A percentile compares a stretch with the other conserved stretches of the same genome.
These are phyloP conservation scores for Antechinus stuartii DNA, from an alignment of 2,113 vertebrate genomes.

Conservation along the genomic window DNA sequence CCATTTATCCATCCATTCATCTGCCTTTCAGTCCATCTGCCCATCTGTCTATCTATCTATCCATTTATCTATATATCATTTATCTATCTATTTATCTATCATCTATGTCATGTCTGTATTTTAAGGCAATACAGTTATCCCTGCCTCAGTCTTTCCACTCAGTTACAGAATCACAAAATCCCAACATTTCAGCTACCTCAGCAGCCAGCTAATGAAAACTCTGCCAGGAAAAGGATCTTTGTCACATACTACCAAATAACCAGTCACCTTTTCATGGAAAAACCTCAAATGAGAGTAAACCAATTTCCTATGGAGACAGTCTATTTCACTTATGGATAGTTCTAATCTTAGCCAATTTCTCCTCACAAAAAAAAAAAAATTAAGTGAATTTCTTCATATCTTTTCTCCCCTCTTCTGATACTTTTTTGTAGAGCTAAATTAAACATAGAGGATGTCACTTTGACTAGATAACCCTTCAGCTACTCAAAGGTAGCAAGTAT, in stretches of 20 bases:
- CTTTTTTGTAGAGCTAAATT: not conserved
- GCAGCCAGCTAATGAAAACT: not conserved
- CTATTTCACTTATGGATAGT: not conserved
- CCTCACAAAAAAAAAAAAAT: not conserved
- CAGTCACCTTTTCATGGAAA: not conserved
- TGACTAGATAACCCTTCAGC: not conserved
- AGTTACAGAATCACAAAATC: not conserved
- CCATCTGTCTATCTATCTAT: no score
- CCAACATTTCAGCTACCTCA: not conserved
- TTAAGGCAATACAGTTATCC: not conserved
- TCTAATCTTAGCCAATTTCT: not conserved
- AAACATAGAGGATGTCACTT: not conserved
- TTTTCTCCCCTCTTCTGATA: not conserved
- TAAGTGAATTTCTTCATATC: not conserved
- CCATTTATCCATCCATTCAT: not conserved
- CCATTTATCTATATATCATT: no score
- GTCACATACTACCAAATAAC: not conserved
- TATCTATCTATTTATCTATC: no score
- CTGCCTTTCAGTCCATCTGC: no score
- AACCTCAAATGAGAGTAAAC: not conserved
- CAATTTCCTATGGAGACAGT: not conserved
- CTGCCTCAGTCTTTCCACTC: not conserved
- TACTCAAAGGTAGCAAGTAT: not conserved
- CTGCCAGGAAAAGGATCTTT: not conserved
- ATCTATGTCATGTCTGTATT: not conserved